These are phyloP conservation scores for Melinaea marsaeus DNA, from an alignment of 2,888 invertebrate species.

Conservation along the genomic window DNA sequence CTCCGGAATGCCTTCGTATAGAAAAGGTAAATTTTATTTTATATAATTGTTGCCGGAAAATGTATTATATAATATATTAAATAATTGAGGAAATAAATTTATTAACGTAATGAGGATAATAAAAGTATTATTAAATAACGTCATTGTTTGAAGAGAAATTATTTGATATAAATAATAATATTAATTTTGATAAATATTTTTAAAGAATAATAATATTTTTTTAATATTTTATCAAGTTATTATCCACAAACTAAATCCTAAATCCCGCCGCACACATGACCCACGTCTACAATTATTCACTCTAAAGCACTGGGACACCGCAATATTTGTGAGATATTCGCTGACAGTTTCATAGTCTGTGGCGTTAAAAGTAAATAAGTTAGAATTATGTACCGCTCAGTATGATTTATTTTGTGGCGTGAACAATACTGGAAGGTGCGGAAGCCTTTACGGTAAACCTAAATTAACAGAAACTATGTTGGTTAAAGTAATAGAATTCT, in stretches of 20 bases:
- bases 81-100: too few relatives aligned
- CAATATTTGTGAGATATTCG: slow-evolving; percentile 21
- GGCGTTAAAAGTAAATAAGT: slow-evolving; percentile 44
- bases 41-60: too few relatives aligned
- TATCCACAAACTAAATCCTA: too few relatives aligned
- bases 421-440: slow-evolving; percentile 51
- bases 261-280: slow-evolving; percentile 19
- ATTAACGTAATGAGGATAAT: too few relatives aligned
- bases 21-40: slow-evolving; percentile 48
- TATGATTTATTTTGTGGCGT: slow-evolving; percentile 73
- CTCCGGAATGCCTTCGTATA: slow-evolving; percentile 44
- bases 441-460: slow-evolving; percentile 74
- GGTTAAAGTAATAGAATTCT: slow-evolving; percentile 14
- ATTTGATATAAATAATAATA: too few relatives aligned
- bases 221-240: too few relatives aligned
- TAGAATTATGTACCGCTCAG: slow-evolving; percentile 41
- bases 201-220: too few relatives aligned
- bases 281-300: slow-evolving; percentile 21
- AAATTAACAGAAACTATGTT: slow-evolving; percentile 67
- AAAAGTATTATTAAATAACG: too few relatives aligned
- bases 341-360: slow-evolving; percentile 35
- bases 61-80: too few relatives aligned
- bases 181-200: too few relatives aligned
- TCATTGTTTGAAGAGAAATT: not conserved
- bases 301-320: slow-evolving; percentile 17